These are phyloP conservation scores for Amphipyra tragopoginis DNA, from an alignment of 2,888 invertebrate genomes.

Conservation along the genomic window DNA sequence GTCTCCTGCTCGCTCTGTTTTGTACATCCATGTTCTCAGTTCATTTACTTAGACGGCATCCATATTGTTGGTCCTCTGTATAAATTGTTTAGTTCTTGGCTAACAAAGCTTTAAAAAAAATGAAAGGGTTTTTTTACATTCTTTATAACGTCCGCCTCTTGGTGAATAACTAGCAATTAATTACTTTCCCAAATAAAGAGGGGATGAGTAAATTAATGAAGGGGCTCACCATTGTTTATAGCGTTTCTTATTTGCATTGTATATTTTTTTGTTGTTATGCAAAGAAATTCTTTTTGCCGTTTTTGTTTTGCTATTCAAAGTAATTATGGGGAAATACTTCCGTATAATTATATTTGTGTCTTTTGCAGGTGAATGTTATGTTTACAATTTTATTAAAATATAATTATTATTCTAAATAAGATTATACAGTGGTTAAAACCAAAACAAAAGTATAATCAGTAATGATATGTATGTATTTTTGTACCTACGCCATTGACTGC, in stretches of 20 bases:
- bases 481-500: too few relatives aligned
- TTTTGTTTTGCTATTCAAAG: slow-evolving; percentile 19
- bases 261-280: slow-evolving; percentile 29
- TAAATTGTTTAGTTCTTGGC: slow-evolving; percentile 61
- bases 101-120: slow-evolving; percentile 45
- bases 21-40: slow-evolving; percentile 41
- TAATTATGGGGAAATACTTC: slow-evolving; percentile 5
- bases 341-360: neutral
- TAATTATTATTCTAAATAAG: neutral
- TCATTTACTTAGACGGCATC: slow-evolving; percentile 54
- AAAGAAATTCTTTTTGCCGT: slow-evolving; percentile 6
- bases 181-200: slow-evolving; percentile 49
- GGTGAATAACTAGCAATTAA: slow-evolving; percentile 54
- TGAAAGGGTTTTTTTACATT: slow-evolving; percentile 42
- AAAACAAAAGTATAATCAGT: too few relatives aligned
- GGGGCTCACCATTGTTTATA: slow-evolving; percentile 51
- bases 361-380: neutral
- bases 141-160: slow-evolving; percentile 39
- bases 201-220: slow-evolving; percentile 43
- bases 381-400: neutral
- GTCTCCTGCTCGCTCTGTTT: too few relatives aligned
- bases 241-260: slow-evolving; percentile 51
- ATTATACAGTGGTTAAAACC: too few relatives aligned
- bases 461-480: too few relatives aligned
- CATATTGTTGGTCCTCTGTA: slow-evolving; percentile 54